phyloP scores from a whole-genome alignment of 2,888 invertebrate species.

The Scaptomyza tumidula region DNA sequence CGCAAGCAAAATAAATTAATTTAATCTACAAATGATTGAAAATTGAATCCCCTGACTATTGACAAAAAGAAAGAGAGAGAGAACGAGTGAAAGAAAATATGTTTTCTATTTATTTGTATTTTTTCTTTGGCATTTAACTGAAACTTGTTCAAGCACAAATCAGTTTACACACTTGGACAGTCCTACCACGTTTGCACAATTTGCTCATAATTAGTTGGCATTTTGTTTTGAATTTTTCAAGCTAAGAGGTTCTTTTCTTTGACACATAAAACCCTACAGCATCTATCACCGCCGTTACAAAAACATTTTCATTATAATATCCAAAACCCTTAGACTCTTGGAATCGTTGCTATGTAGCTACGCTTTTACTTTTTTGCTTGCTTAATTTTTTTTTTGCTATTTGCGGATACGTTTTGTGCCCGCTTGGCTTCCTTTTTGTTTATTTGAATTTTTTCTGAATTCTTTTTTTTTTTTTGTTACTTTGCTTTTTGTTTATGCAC shows the following conservation, averaged over 20 bases:
- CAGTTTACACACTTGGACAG: slow-evolving; percentile 25
- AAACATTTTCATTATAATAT: slow-evolving; percentile 61
- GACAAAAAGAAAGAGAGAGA: no score
- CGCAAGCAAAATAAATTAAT: slow-evolving; percentile 25
- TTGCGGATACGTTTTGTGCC: slow-evolving; percentile 52
- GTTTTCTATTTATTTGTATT: background rate
- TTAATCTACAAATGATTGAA: slow-evolving; percentile 26
- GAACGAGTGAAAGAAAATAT: background rate
- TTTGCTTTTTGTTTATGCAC: slow-evolving; percentile 41
- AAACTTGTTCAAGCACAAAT: slow-evolving; percentile 20
- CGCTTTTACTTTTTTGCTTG: slow-evolving; percentile 16
- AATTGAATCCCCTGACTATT: slow-evolving; percentile 2
- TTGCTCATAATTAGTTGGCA: slow-evolving; percentile 47
- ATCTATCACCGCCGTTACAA: slow-evolving; percentile 27
- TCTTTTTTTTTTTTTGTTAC: background rate
- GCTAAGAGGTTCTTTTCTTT: slow-evolving; percentile 2
- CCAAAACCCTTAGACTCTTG: slow-evolving; percentile 6
- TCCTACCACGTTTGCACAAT: slow-evolving; percentile 32
- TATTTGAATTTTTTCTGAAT: slow-evolving; percentile 36
- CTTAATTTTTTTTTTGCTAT: slow-evolving; percentile 38
- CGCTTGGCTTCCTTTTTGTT: slow-evolving; percentile 29
- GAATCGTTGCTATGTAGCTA: slow-evolving; percentile 59
- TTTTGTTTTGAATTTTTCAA: slow-evolving; percentile 26
- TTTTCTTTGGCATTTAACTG: background rate
- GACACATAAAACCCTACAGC: slow-evolving; percentile 6